These are phyloP conservation scores for Orussus abietinus DNA, from an alignment of 1,140 invertebrate species.

Conservation along the genomic window DNA sequence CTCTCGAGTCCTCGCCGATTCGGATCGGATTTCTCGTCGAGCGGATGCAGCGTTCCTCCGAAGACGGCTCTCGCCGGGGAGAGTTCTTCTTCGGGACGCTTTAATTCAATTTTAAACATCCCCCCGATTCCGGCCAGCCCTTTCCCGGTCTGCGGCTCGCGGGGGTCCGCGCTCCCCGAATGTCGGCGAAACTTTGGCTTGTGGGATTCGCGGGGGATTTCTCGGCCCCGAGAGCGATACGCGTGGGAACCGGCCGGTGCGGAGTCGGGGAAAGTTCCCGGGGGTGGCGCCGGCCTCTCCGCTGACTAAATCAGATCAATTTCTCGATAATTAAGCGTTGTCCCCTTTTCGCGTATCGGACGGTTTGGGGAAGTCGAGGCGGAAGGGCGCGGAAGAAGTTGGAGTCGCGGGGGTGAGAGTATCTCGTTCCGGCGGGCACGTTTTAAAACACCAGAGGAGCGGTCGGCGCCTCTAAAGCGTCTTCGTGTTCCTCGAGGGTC, in stretches of 20 bases:
- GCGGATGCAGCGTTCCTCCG: no score
- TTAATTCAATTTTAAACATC: no score
- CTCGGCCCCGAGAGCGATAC: no score
- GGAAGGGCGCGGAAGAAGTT: constrained; percentile 1
- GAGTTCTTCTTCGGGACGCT: no score
- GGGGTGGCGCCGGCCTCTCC: not conserved
- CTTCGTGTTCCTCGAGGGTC: constrained; percentile 20
- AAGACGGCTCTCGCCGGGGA: no score
- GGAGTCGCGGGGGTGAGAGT: constrained; percentile 11
- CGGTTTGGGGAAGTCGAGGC: constrained; percentile 1
- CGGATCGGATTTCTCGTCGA: no score
- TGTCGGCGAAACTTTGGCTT: constrained; percentile 18
- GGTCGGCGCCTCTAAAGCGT: constrained; percentile 30
- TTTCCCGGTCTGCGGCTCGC: no score
- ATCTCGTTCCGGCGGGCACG: not conserved
- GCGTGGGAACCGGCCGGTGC: not conserved
- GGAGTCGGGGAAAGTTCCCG: not conserved
- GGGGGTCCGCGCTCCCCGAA: no score
- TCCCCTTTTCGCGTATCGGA: constrained; percentile 15
- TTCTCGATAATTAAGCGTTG: constrained; percentile 45
- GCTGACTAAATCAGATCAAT: constrained; percentile 49
- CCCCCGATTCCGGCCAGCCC: no score
- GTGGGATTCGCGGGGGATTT: no score
- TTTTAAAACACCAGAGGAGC: constrained; percentile 35
- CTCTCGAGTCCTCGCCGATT: no score